A percentile compares a stretch with the other conserved stretches of the same genome.
These are phyloP conservation scores for Hydrotaea cyrtoneurina DNA, from an alignment of 2,888 invertebrate genomes.

Conservation along the genomic window DNA sequence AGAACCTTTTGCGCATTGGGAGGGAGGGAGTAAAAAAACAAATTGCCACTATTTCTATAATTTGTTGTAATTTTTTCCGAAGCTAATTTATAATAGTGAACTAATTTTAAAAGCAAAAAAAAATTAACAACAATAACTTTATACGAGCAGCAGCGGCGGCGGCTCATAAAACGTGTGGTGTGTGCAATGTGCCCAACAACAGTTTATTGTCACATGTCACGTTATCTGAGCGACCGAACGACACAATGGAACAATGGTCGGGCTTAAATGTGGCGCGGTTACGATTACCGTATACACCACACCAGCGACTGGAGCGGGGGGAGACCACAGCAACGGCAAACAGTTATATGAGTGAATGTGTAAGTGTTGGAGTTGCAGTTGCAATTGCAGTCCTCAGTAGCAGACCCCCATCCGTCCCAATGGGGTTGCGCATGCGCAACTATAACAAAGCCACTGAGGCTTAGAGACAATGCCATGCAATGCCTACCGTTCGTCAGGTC, in stretches of 20 bases:
- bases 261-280: not conserved
- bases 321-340: not conserved
- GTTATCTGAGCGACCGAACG: slow-evolving; percentile 39
- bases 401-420: no score
- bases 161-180: slow-evolving; percentile 22
- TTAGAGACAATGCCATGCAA: not conserved
- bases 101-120: slow-evolving; percentile 51
- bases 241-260: slow-evolving; percentile 6
- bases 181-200: slow-evolving; percentile 54
- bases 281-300: not conserved
- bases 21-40: no score
- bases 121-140: slow-evolving; percentile 20
- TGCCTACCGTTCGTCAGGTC: not conserved
- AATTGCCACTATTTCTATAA: not conserved
- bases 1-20: not conserved
- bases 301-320: not conserved
- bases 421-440: slow-evolving; percentile 54
- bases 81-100: slow-evolving; percentile 59
- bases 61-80: slow-evolving; percentile 32
- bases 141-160: not conserved
- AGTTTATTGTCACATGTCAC: slow-evolving; percentile 67
- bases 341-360: not conserved
- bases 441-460: not conserved
- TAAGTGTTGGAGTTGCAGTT: not conserved
- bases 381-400: not conserved